Evolutionary conservation across 2,888 invertebrate species (phyloP), one percentile per base, ranked within the genome.

Genomic region (Chaetogeoica ovagalla): DNA sequence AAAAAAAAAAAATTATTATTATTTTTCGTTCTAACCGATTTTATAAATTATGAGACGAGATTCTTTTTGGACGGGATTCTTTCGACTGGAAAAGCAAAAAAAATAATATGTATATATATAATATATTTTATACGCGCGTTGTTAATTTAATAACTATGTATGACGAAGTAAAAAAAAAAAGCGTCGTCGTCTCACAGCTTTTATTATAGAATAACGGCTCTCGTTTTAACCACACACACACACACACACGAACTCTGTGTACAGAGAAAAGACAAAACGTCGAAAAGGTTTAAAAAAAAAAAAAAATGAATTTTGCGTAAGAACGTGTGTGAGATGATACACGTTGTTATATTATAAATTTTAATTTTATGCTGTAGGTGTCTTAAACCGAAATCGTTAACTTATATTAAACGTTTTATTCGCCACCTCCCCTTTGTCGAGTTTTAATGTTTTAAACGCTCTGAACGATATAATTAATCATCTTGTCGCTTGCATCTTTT

Each of bases 381-480:
- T 30, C 4, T 77, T 70, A 77, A 77, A 69, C 77, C 21, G 69
- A 62, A 69, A 77, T 77, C 70, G 70, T 77, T 62, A 77, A 77
- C 69, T 77, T 77, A 13, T 48, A 48, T 48, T 48, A 77, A 30
- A 30, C 30, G 30, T 30, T 30, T 77, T 77, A 77, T 62, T 52
- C 11, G 23, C 52, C 62, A 62, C 21, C 4, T 2, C 30, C 69
- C 60, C 52, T 65, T 70, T 62, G 77, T 62, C 52, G 52, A 60
- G 19, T 70, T 30, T 30, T 69, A 77, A 70, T 77, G 62, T 62
- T 70, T 77, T 70, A 77, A 68, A 62, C 79, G 23, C 57, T 71
- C 39, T 39, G 43, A 52, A 39, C 30, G 71, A 79, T 79, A 71
- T 79, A 71, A 79, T 79, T 79, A 79, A 79, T 79, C 79, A 71